Evolutionary conservation across 2,888 invertebrate species (phyloP).

Genomic region (Limnephilus lunatus): DNA sequence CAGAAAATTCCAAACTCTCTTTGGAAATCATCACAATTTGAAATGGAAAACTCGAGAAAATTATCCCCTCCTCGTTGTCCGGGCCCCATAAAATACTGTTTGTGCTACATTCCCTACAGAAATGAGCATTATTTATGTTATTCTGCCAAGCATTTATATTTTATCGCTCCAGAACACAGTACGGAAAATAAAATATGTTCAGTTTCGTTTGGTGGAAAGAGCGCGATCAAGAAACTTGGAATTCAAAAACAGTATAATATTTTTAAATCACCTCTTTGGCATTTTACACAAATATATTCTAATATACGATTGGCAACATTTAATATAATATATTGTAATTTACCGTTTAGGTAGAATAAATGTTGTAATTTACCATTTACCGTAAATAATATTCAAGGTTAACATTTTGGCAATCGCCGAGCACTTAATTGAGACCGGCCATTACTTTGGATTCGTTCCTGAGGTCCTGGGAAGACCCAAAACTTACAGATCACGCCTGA

Average conservation of each 20-base stretch:
- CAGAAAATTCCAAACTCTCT: background rate
- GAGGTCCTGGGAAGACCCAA: too few relatives aligned
- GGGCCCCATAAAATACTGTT: conserved; percentile 4
- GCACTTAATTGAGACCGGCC: too few relatives aligned
- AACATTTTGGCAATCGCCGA: too few relatives aligned
- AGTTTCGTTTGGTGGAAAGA: background rate
- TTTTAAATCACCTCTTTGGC: background rate
- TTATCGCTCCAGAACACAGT: background rate
- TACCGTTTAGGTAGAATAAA: background rate
- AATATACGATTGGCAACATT: too few relatives aligned
- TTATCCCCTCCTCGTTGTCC: background rate
- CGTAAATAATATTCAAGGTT: too few relatives aligned
- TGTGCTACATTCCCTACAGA: background rate
- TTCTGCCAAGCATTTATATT: background rate
- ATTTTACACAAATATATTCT: too few relatives aligned
- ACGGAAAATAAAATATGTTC: background rate
- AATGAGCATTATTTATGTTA: background rate
- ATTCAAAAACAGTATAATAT: background rate
- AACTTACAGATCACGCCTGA: too few relatives aligned
- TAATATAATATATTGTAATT: background rate
- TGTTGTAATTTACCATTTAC: too few relatives aligned
- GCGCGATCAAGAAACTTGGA: background rate
- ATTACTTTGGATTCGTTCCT: too few relatives aligned
- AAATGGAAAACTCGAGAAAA: conserved; percentile 6
- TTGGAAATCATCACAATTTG: conserved; percentile 3